phyloP scores from a whole-genome alignment of 2,113 vertebrate species.

The Atrichornis clamosus region DNA sequence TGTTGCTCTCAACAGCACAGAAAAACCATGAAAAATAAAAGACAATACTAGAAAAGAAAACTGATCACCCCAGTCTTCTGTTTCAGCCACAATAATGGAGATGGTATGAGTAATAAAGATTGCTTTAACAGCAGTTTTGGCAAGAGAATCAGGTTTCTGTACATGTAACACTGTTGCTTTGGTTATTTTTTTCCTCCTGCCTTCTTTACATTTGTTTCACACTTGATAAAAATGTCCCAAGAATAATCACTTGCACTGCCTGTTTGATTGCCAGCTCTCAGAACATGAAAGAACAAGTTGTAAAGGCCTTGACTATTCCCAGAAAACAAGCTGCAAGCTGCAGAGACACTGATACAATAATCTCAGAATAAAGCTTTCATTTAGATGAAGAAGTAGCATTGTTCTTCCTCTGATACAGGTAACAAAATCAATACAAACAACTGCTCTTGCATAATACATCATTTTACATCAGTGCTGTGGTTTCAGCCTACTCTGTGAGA shows the following conservation, averaged over 20 bases:
- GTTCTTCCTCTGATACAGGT: not conserved
- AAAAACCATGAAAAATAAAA: not conserved
- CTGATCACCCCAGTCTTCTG: not conserved
- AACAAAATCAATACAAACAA: not conserved
- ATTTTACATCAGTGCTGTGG: not conserved
- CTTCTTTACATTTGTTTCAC: slow-evolving; percentile 28
- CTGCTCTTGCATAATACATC: not conserved
- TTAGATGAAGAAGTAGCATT: not conserved
- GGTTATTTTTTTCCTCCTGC: not conserved
- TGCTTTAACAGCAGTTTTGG: not conserved
- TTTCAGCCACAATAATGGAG: not conserved
- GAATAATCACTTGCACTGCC: slow-evolving; percentile 20
- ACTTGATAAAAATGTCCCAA: not conserved
- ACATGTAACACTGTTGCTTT: not conserved
- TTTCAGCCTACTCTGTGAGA: not conserved
- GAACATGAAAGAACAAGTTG: slow-evolving; percentile 63
- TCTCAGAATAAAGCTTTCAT: slow-evolving; percentile 36
- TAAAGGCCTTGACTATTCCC: slow-evolving; percentile 36
- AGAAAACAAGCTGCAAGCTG: slow-evolving; percentile 27
- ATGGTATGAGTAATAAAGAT: not conserved
- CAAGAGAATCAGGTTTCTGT: not conserved
- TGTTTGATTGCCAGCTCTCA: slow-evolving; percentile 29
- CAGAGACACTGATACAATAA: slow-evolving; percentile 5
- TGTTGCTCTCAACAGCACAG: not conserved
- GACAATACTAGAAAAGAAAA: not conserved